phyloP scores from a whole-genome alignment of 2,797 vertebrate genomes.

The Cephalopachus bancanus region DNA sequence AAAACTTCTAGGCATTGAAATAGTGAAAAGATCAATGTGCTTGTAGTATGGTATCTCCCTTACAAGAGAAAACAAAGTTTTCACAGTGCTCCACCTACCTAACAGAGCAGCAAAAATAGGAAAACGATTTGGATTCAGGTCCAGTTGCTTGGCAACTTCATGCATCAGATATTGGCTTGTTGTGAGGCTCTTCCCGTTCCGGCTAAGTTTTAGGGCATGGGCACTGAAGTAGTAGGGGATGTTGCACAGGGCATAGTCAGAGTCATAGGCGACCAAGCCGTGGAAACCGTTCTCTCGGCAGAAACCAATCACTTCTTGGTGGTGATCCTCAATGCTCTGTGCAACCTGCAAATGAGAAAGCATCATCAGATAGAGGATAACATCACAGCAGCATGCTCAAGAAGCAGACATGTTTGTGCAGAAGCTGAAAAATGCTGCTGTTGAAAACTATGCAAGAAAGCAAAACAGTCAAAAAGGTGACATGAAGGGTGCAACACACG shows the following conservation, averaged over 20 bases:
- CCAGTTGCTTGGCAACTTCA: slow-evolving; percentile 97
- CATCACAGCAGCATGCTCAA: slow-evolving; percentile 58
- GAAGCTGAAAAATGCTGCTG: background rate
- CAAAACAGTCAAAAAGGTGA: background rate
- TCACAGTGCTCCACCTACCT: slow-evolving; percentile 90
- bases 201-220: slow-evolving; percentile 98
- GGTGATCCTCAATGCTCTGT: slow-evolving; percentile 98
- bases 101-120: slow-evolving; percentile 97
- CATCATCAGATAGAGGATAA: slow-evolving; percentile 73
- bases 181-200: slow-evolving; percentile 98
- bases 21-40: slow-evolving; percentile 58
- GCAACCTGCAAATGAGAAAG: slow-evolving; percentile 91
- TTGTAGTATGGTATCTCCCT: background rate
- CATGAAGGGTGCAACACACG: background rate
- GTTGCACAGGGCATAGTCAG: slow-evolving; percentile 97
- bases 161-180: slow-evolving; percentile 99
- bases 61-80: background rate
- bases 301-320: slow-evolving; percentile 97
- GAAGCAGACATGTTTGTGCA: background rate
- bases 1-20: slow-evolving; percentile 40
- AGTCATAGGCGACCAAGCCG: slow-evolving; percentile 97
- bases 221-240: slow-evolving; percentile 98
- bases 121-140: slow-evolving; percentile 96
- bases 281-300: slow-evolving; percentile 97
- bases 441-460: background rate